Percentiles rank a stretch among this genome's conserved stretches.
These are phyloP conservation scores for Bucco capensis DNA, from an alignment of 2,113 vertebrate species.

Conservation along the genomic window DNA sequence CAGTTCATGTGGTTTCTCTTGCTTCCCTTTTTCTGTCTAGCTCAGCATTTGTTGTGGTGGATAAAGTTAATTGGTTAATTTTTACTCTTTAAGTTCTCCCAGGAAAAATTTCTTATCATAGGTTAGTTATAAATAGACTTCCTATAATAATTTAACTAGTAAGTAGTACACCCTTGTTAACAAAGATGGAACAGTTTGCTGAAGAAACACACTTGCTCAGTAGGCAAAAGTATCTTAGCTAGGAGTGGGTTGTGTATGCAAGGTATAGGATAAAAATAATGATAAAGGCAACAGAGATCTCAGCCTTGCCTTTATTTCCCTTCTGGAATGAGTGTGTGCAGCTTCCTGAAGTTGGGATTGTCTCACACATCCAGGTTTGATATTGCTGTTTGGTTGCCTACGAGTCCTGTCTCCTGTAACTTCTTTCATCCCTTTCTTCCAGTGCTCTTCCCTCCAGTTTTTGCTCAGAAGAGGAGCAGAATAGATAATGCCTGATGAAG, in stretches of 20 bases:
- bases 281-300: neutral
- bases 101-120: neutral
- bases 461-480: neutral
- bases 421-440: neutral
- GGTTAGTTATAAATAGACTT: neutral
- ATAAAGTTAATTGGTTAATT: neutral
- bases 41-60: neutral
- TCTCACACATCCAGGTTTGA: neutral
- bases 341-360: neutral
- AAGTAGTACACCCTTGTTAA: neutral
- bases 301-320: neutral
- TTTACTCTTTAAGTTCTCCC: neutral
- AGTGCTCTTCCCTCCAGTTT: neutral
- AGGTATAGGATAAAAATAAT: neutral
- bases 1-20: neutral
- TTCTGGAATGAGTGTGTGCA: neutral
- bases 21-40: neutral
- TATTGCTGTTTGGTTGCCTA: neutral
- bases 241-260: neutral
- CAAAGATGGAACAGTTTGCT: neutral
- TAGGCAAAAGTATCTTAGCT: neutral
- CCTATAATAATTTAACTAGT: neutral
- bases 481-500: neutral
- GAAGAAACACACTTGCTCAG: neutral
- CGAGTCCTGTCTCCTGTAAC: neutral